Evolutionary conservation across 2,797 vertebrate genomes (phyloP), one percentile per base, ranked within the genome.

Genomic region (Alcedo quadribrachys): DNA sequence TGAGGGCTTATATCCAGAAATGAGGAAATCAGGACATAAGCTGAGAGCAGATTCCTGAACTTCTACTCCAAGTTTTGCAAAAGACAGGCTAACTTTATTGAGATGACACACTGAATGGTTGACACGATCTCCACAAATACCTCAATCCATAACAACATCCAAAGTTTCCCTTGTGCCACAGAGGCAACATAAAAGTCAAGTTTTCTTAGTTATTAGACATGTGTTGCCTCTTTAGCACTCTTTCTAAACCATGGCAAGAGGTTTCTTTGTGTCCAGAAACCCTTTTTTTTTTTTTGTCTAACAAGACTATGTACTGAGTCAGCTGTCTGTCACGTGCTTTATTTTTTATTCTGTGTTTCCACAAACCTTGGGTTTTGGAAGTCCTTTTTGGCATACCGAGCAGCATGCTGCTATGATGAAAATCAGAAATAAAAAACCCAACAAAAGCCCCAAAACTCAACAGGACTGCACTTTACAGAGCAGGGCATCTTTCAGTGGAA

Each of bases 391-490:
- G 83, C 87, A 88, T 85, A 87, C 90, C 82, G 92, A 94, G 61
- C 51, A 93, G 91, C 68, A 16, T 16, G 83, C 91, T 96, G 89
- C 93, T 94, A 88, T 90, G 93, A 93, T 76, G 74, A 93, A 95
- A 94, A 96, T 91, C 77, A 90, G 73, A 93, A 92, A 50, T 60
- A 24, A 81, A 81, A 85, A 50, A 68, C 0, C 12, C 57, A 87
- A 74, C 55, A 87, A 87, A 75, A 66, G 5, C 50, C 42, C 78
- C 67, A 17, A 37, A 94, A 83, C 55, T 88, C 77, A 80, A 55
- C 85, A 90, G 79, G 32, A 55, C 57, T 89, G 79, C 57, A 83
- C 66, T 93, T 92, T 95, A 92, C 65, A 63, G 70, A 93, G 78
- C 6, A 94, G 95, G 68, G 60, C 77, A 93, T 89, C 79, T 84